phyloP scores from a whole-genome alignment of 2,888 invertebrate species.

The Caenorhabditis wallacei region DNA sequence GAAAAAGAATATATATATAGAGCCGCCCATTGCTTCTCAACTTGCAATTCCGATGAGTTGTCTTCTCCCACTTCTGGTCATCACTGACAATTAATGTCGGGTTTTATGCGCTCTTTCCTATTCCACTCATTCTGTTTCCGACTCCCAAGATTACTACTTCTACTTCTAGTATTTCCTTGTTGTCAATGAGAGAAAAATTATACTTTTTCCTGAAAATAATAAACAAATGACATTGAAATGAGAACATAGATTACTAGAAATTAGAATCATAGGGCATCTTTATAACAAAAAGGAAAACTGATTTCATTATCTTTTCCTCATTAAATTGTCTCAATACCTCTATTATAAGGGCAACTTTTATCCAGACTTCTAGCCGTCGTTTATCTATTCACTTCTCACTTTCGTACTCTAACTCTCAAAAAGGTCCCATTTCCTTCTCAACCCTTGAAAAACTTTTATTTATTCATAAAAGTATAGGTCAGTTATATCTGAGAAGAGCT shows the following conservation, averaged over 20 bases:
- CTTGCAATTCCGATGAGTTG: slow-evolving; percentile 60
- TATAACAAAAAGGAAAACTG: too few relatives aligned
- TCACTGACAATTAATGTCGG: slow-evolving; percentile 64
- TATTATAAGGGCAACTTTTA: background rate
- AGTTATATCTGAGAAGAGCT: slow-evolving; percentile 13
- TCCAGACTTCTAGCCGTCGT: background rate
- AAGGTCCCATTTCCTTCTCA: slow-evolving; percentile 26
- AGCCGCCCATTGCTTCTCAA: slow-evolving; percentile 46
- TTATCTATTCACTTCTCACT: background rate
- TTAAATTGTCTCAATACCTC: background rate
- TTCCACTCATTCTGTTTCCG: slow-evolving; percentile 56
- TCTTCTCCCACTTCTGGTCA: slow-evolving; percentile 45
- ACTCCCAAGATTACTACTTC: slow-evolving; percentile 9
- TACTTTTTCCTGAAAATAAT: slow-evolving; percentile 1
- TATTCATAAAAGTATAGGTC: slow-evolving; percentile 35
- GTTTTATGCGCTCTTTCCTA: slow-evolving; percentile 61
- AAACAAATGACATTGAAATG: too few relatives aligned
- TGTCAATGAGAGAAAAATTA: background rate
- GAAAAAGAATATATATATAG: slow-evolving; percentile 16
- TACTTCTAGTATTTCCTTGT: slow-evolving; percentile 16
- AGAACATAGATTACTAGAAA: too few relatives aligned
- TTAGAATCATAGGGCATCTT: too few relatives aligned
- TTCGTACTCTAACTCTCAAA: background rate
- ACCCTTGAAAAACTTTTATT: slow-evolving; percentile 7
- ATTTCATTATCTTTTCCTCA: too few relatives aligned